Evolutionary conservation across 2,797 vertebrate species (phyloP).

Genomic region (Fistularia tabacaria): DNA sequence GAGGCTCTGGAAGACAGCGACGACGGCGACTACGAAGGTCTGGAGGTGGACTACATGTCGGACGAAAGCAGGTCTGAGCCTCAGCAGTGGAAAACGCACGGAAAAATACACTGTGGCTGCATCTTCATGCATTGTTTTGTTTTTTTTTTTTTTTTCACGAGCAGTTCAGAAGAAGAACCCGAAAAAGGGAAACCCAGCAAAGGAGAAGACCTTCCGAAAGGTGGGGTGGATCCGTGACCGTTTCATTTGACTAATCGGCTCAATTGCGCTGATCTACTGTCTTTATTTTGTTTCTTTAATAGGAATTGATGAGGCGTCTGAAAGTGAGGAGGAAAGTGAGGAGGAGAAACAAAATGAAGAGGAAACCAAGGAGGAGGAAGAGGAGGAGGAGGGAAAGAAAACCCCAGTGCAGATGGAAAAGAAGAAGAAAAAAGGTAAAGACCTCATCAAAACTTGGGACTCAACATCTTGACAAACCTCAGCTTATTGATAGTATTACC

Average conservation of each 20-base stretch:
- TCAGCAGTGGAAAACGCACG: neutral
- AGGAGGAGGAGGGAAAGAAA: constrained; percentile 86
- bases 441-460: too few species aligned
- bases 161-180: constrained; percentile 77
- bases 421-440: constrained; percentile 79
- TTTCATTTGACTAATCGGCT: neutral
- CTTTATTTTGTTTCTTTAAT: neutral
- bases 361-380: constrained; percentile 80
- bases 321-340: constrained; percentile 90
- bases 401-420: constrained; percentile 78
- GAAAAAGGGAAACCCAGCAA: constrained; percentile 74
- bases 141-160: constrained; percentile 18
- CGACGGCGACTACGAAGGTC: constrained; percentile 88
- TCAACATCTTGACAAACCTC: too few species aligned
- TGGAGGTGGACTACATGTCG: constrained; percentile 93
- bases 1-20: constrained; percentile 91
- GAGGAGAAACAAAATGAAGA: constrained; percentile 87
- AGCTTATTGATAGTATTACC: too few species aligned
- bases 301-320: constrained; percentile 85
- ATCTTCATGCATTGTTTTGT: constrained; percentile 2
- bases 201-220: constrained; percentile 81
- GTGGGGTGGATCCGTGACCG: too few species aligned
- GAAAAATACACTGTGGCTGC: neutral
- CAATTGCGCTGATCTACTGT: neutral
- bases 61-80: constrained; percentile 87